Base-by-base conservation (phyloP, 2,888 invertebrate genomes). In the Arge pagana region DNA sequence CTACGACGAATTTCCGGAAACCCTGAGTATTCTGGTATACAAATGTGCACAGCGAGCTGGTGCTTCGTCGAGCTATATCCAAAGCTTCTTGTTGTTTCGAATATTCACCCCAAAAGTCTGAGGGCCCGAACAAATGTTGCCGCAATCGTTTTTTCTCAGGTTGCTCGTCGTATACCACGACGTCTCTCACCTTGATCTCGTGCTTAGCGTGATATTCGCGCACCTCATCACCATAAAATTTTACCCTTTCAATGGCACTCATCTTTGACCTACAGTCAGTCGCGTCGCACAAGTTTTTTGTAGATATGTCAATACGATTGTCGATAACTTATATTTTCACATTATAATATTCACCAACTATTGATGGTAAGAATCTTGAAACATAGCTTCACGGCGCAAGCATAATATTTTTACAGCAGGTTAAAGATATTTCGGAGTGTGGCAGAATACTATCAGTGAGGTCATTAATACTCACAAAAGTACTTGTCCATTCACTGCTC, bases 71-170 rank as follows among this genome's bases (percentile, higher is more conserved):
- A 6, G 71, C 67, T 30, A 58, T 62, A 3, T 64, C 56, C 2
- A 80, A 55, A 0, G 78, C 79, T 10, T 77, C 72, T 1, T 63
- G 64, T 62, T 80, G 80, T 50, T 73, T 77, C 10, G 58, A 56
- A 62, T 78, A 80, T 50, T 76, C 69, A 56, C 59, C 59, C 77
- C 77, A 78, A 40, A 66, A 68, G 7, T 64, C 53, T 5, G 71
- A 61, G 3, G 78, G 79, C 5, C 76, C 75, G 4, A 69, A 48
- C 23, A 78, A 55, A 15, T 58, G 57, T 16, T 55, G 50, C 1
- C 64, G 68, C 62, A 65, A 68, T 16, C 54, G 50, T 30, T 55
- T 28, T 5, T 19, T 8, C 18, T 43, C 10, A 13, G 18, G 10
- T 11, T n/a, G n/a, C n/a, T n/a, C n/a, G 30, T 23, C 40, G 6